phyloP scores from a whole-genome alignment of 2,797 vertebrate genomes.

The Zalophus californianus region DNA sequence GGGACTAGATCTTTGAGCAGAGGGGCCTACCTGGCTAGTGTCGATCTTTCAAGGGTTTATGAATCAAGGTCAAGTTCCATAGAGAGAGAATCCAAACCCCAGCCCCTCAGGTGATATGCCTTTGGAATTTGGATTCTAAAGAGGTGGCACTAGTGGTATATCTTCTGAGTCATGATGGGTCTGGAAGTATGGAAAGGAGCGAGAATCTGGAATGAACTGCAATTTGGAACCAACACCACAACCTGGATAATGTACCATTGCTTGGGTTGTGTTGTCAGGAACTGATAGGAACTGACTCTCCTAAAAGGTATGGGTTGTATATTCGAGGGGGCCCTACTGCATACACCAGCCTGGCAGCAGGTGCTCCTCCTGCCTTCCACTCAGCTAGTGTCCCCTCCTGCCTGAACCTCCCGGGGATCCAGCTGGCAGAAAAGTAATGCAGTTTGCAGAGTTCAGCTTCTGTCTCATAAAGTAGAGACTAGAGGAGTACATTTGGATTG shows the following conservation, averaged over 20 bases:
- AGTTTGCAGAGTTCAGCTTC: background rate
- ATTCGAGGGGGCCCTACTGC: background rate
- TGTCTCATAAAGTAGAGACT: background rate
- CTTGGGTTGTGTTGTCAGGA: background rate
- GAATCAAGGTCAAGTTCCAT: background rate
- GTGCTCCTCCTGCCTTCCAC: background rate
- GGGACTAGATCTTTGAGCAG: background rate
- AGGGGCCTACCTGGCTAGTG: fast-evolving
- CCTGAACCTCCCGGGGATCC: background rate
- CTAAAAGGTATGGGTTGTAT: background rate
- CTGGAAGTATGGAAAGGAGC: background rate
- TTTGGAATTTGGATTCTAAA: background rate
- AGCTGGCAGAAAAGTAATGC: background rate
- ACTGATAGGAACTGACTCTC: background rate
- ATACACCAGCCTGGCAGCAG: background rate
- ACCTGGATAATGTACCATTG: background rate
- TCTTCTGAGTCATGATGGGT: background rate
- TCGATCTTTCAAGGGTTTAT: background rate
- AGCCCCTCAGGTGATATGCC: background rate
- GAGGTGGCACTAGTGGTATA: fast-evolving
- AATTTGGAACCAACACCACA: background rate
- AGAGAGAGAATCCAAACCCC: background rate
- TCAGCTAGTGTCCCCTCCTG: too few relatives aligned
- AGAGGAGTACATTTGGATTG: background rate
- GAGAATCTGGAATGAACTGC: background rate